These are phyloP conservation scores for Mionectes olivaceus DNA, from an alignment of 2,797 vertebrate genomes.

Conservation along the genomic window DNA sequence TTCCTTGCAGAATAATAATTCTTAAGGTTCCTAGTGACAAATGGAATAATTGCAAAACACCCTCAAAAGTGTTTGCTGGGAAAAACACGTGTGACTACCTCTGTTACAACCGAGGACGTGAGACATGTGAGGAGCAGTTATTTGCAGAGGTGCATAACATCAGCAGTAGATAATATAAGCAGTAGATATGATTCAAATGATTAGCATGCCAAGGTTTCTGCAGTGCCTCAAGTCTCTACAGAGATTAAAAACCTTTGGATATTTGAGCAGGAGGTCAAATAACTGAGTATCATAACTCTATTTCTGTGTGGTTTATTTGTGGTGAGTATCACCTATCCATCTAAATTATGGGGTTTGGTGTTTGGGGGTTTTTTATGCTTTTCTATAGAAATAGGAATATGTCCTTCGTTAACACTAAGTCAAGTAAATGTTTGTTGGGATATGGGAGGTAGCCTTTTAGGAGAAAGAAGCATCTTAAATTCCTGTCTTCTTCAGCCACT, in stretches of 20 bases:
- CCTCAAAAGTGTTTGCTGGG: not conserved
- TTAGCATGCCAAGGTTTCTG: not conserved
- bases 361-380: not conserved
- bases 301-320: not conserved
- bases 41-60: not conserved
- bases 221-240: not conserved
- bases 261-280: not conserved
- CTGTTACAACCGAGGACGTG: not conserved
- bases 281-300: not conserved
- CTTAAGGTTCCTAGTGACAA: not conserved
- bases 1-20: not conserved
- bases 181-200: not conserved
- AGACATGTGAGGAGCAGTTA: not conserved
- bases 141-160: not conserved
- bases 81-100: not conserved
- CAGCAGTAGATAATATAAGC: not conserved
- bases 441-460: not conserved
- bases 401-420: not conserved
- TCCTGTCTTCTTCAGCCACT: not conserved
- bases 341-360: not conserved
- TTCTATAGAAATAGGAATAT: not conserved
- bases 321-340: not conserved
- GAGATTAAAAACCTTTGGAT: not conserved
- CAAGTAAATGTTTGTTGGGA: not conserved
- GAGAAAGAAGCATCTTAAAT: conserved; percentile 16